Evolutionary conservation across 1,140 invertebrate species (phyloP).

Genomic region (Apis laboriosa): DNA sequence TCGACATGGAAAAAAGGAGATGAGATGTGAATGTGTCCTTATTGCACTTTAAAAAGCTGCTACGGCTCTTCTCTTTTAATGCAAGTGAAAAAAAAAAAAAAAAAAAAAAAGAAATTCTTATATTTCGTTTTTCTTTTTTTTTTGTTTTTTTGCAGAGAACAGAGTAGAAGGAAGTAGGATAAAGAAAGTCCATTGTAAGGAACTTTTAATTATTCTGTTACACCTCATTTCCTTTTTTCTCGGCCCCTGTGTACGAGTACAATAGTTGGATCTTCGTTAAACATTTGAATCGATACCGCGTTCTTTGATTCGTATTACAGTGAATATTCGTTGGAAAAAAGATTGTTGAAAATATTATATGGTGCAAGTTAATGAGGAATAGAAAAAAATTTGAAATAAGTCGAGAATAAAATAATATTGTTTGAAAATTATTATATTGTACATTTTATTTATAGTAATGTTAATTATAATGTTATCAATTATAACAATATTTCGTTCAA

Average conservation of each 20-base stretch:
- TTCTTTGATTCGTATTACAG: not conserved
- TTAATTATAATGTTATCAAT: no score
- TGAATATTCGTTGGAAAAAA: not conserved
- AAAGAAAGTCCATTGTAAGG: not conserved
- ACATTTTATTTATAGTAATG: no score
- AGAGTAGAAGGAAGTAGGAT: not conserved
- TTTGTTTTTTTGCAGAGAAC: not conserved
- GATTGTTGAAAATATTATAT: no score
- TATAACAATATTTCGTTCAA: no score
- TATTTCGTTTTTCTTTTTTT: no score
- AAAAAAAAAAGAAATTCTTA: not conserved
- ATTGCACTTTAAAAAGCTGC: not conserved
- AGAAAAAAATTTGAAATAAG: no score
- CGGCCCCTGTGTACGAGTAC: not conserved
- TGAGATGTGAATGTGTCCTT: conserved; percentile 22
- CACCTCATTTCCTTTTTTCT: conserved; percentile 13
- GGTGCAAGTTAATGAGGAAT: no score
- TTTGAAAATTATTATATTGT: no score
- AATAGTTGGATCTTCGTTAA: not conserved
- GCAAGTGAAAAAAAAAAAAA: not conserved
- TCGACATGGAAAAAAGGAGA: conserved; percentile 11
- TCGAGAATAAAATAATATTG: no score
- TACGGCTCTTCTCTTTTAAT: not conserved
- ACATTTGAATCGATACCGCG: not conserved
- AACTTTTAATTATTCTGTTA: conserved; percentile 17